A percentile compares a stretch with the other conserved stretches of the same genome.
phyloP scores from a whole-genome alignment of 2,113 vertebrate species.

The Orcinus orca region DNA sequence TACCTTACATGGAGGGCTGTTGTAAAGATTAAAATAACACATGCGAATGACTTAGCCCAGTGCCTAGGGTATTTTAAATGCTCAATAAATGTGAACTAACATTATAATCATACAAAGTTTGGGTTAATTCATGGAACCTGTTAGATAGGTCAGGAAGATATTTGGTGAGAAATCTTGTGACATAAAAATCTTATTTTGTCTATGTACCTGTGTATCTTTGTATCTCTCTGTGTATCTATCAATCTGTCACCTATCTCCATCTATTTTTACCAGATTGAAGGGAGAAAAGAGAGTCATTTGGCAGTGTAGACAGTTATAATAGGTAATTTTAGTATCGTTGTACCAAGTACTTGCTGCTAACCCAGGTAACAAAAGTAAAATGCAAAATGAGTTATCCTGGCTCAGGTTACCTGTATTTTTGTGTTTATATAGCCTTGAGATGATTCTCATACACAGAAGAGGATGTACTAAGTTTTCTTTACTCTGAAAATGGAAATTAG shows the following conservation, averaged over 20 bases:
- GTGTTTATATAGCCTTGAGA: background rate
- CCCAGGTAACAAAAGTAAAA: conserved; percentile 9
- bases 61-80: background rate
- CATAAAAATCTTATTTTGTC: background rate
- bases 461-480: background rate
- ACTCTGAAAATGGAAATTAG: background rate
- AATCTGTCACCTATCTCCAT: background rate
- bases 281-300: background rate
- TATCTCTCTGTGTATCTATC: background rate
- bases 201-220: background rate
- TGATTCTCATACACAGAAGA: background rate
- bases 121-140: background rate
- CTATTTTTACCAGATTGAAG: conserved; percentile 7
- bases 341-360: background rate
- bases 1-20: background rate
- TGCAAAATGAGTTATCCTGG: background rate
- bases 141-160: background rate
- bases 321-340: background rate
- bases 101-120: background rate
- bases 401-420: background rate
- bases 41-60: background rate
- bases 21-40: background rate
- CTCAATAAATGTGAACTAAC: background rate
- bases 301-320: background rate
- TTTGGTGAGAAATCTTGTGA: background rate